These are phyloP conservation scores for Formica exsecta DNA, from an alignment of 1,140 invertebrate genomes.

Conservation along the genomic window DNA sequence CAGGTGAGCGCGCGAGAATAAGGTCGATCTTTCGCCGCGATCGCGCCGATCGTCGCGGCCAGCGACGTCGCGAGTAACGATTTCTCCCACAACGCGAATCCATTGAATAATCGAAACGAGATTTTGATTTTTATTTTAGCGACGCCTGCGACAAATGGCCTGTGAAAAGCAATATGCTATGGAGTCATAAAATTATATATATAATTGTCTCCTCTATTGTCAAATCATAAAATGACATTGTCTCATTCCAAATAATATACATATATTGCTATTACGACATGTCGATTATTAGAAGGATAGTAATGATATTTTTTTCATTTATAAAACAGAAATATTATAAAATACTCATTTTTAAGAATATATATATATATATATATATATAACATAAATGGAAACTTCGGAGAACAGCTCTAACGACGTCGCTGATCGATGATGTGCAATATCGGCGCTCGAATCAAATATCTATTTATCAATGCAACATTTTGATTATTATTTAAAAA, in stretches of 20 bases:
- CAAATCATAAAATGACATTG: not conserved
- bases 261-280: not conserved
- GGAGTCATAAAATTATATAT: not conserved
- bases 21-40: conserved; percentile 57
- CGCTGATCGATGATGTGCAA: not conserved
- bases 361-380: not conserved
- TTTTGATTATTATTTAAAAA: not conserved
- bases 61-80: conserved; percentile 22
- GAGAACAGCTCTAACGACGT: not conserved
- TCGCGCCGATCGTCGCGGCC: conserved; percentile 11
- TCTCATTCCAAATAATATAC: not conserved
- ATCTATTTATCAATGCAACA: not conserved
- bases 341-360: not conserved
- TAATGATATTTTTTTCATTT: not conserved
- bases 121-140: not conserved
- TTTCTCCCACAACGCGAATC: conserved; percentile 31
- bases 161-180: not conserved
- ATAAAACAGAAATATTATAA: not conserved
- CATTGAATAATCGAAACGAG: not conserved
- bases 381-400: not conserved
- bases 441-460: not conserved
- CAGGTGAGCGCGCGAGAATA: conserved; percentile 87
- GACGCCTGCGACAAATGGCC: not conserved
- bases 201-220: not conserved
- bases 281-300: not conserved